Evolutionary conservation across 2,113 vertebrate genomes (phyloP).

Genomic region (Gadus chalcogrammus): DNA sequence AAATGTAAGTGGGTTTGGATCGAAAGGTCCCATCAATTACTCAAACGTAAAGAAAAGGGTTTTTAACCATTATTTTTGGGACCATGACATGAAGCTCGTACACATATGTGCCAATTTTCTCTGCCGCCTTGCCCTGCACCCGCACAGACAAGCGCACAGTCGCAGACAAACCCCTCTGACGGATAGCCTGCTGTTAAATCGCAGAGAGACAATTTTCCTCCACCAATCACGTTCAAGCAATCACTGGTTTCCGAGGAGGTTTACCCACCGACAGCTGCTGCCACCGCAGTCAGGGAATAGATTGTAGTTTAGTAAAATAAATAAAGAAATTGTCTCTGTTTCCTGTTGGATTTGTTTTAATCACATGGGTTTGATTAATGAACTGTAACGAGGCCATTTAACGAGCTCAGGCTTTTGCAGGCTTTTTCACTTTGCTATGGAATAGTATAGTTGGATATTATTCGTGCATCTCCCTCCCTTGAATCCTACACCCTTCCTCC

Average conservation of each 20-base stretch:
- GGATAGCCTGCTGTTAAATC: conserved; percentile 45
- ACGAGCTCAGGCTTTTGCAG: neutral
- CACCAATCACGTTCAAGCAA: conserved; percentile 50
- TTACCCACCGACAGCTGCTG: conserved; percentile 50
- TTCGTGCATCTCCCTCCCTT: too few relatives aligned
- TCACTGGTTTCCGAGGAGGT: conserved; percentile 52
- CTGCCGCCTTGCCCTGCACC: neutral
- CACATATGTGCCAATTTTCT: neutral
- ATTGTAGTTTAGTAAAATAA: conserved; percentile 25
- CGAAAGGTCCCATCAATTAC: too few relatives aligned
- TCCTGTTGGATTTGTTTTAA: conserved; percentile 49
- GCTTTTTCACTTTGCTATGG: too few relatives aligned
- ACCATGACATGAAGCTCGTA: neutral
- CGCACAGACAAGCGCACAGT: neutral
- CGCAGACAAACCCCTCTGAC: conserved; percentile 28
- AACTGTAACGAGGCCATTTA: conserved; percentile 24
- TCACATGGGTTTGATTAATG: conserved; percentile 39
- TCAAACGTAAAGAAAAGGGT: too few relatives aligned
- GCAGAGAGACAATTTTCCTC: conserved; percentile 48
- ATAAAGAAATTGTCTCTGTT: conserved; percentile 31
- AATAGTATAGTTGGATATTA: too few relatives aligned
- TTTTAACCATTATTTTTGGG: too few relatives aligned
- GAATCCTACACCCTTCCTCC: too few relatives aligned
- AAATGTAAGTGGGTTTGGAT: too few relatives aligned
- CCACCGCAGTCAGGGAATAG: conserved; percentile 49